A percentile compares a stretch with the other conserved stretches of the same genome.
Evolutionary conservation across 1,140 invertebrate species (phyloP).

Genomic region (Lethrus apterus): DNA sequence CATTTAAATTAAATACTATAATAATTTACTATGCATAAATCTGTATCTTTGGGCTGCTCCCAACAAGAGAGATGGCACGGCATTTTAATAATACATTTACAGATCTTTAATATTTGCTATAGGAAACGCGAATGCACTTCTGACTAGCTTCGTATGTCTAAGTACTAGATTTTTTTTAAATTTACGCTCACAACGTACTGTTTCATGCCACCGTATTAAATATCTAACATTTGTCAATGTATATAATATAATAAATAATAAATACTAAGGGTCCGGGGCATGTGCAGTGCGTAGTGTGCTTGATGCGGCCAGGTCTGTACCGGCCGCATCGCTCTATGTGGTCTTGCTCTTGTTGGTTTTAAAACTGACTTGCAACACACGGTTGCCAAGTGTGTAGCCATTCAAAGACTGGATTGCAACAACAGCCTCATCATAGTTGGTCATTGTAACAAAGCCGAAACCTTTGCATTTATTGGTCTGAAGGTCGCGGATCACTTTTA

Average conservation of each 20-base stretch:
- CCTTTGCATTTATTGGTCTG: conserved; percentile 99
- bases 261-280: conserved; percentile 11
- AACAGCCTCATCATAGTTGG: conserved; percentile 97
- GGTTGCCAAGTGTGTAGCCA: conserved; percentile 94
- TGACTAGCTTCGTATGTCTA: conserved; percentile 42
- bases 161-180: conserved; percentile 36
- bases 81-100: conserved; percentile 19
- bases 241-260: conserved; percentile 15
- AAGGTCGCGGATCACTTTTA: conserved; percentile 95
- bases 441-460: conserved; percentile 99
- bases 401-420: conserved; percentile 97
- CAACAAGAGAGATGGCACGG: conserved; percentile 36
- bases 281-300: conserved; percentile 2
- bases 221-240: conserved; percentile 18
- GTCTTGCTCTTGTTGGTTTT: conserved; percentile 92
- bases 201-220: conserved; percentile 22
- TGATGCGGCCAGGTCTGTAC: conserved; percentile 4
- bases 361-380: conserved; percentile 97
- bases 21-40: conserved; percentile 24
- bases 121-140: conserved; percentile 39
- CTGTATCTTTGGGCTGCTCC: conserved; percentile 31
- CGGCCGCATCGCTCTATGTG: conserved; percentile 52
- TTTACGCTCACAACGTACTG: conserved; percentile 10
- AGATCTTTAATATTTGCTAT: conserved; percentile 31
- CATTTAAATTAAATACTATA: conserved; percentile 25